Base-by-base conservation (phyloP, 2,888 invertebrate genomes). In the Rambutsinella grinnellia region DNA sequence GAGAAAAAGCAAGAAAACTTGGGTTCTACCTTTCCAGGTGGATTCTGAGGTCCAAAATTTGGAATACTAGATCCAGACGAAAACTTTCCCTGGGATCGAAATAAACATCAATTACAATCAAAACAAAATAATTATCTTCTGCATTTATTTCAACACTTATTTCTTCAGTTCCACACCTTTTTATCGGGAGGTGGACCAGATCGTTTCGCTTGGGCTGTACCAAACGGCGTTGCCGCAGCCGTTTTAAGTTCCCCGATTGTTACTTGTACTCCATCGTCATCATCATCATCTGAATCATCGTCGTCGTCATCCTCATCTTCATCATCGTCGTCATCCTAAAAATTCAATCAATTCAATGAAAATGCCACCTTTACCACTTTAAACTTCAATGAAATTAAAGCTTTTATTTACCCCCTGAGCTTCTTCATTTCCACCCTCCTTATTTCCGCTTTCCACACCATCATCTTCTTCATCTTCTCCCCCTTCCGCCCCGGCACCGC, bases 201-300 rank as follows among this genome's bases (percentile, higher is more conserved):
- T 71, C 88, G 84, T 81, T 94, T 94, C 8, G 94, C 90, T 85
- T 93, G 93, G 2, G 92, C 69, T 8, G 80, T 28, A 13, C 60
- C 67, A 60, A 79, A 77, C 2, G 81, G 58, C 54, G 58, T 70
- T 44, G 61, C 65, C 0, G 92, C 91, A 0, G 94, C 91, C 86
- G 94, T 91, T 86, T 94, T 93, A 60, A 94, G 93, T 85, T 94
- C 96, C 2, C 96, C 96, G 84, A 97, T 97, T 0, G 96, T 95
- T 78, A 97, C 95, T 87, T 96, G 94, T 8, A 96, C 92, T 85
- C 95, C 94, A 85, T 95, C 93, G 78, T 93, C 95, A 81, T 92
- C 92, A 84, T 93, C 92, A 1, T 92, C 93, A 1, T 92, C 92
- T 67, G 89, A 89, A 74, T 88, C 88, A 17, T 85, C 85, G 65